phyloP scores from a whole-genome alignment of 2,888 invertebrate species.

The Ashinkailepas kermadecensis region DNA sequence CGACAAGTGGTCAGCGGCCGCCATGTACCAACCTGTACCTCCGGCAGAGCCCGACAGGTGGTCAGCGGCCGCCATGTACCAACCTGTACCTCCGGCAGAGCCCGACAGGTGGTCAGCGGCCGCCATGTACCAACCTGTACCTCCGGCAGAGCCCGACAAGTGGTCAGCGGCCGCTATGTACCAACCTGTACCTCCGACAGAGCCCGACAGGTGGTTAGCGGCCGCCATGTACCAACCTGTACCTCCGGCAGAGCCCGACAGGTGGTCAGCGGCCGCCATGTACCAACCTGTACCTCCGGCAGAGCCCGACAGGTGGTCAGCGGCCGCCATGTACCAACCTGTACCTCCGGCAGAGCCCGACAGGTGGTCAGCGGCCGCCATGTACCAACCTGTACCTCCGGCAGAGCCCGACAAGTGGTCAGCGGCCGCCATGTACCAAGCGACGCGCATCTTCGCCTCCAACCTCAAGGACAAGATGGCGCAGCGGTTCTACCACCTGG shows the following conservation, averaged over 20 bases:
- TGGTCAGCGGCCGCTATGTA: conserved; percentile 99
- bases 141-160: conserved; percentile 85
- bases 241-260: too few relatives aligned
- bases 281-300: too few relatives aligned
- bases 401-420: conserved; percentile 89
- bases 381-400: too few relatives aligned
- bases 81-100: too few relatives aligned
- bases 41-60: conserved; percentile 93
- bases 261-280: conserved; percentile 97
- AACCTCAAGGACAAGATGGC: conserved; percentile 94
- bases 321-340: conserved; percentile 96
- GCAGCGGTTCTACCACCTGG: conserved; percentile 85
- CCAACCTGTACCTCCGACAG: too few relatives aligned
- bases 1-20: conserved; percentile 93
- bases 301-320: conserved; percentile 95
- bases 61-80: conserved; percentile 97
- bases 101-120: conserved; percentile 97
- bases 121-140: conserved; percentile 93
- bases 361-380: conserved; percentile 95
- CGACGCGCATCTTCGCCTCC: conserved; percentile 91
- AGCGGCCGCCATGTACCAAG: conserved; percentile 95
- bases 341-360: too few relatives aligned
- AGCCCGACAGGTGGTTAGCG: conserved; percentile 94
- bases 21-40: conserved; percentile 96
- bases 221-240: conserved; percentile 96